Evolutionary conservation across 2,113 vertebrate species (phyloP).

Genomic region (Tenebrosternarchus preto): DNA sequence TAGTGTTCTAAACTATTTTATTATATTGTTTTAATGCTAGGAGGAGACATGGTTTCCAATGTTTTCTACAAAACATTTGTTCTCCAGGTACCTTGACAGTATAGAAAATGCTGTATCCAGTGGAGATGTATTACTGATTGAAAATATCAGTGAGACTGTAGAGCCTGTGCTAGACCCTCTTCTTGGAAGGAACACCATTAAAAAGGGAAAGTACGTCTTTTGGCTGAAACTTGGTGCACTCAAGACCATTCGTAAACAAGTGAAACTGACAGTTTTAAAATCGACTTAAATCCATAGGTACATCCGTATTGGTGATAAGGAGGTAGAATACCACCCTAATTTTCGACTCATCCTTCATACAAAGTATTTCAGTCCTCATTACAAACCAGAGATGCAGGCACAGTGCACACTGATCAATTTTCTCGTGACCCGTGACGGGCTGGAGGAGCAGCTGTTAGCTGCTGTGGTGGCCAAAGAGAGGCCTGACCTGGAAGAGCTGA

Average conservation of each 20-base stretch:
- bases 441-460: conserved; percentile 92
- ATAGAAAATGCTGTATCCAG: conserved; percentile 82
- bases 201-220: conserved; percentile 85
- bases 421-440: conserved; percentile 84
- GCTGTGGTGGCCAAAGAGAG: conserved; percentile 87
- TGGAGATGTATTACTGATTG: conserved; percentile 86
- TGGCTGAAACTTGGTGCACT: not conserved
- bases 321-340: conserved; percentile 84
- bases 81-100: conserved; percentile 82
- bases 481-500: conserved; percentile 89
- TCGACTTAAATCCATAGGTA: conserved; percentile 68
- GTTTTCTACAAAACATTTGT: not conserved
- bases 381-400: conserved; percentile 92
- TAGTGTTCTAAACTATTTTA: too few relatives aligned
- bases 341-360: conserved; percentile 94
- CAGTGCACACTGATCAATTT: conserved; percentile 95
- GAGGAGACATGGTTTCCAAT: too few relatives aligned
- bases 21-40: too few relatives aligned
- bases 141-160: conserved; percentile 86
- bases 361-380: conserved; percentile 90
- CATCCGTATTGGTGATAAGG: conserved; percentile 90
- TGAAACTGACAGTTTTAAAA: not conserved
- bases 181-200: conserved; percentile 88
- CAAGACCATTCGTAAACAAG: not conserved
- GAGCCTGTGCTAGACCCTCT: conserved; percentile 90